phyloP scores from a whole-genome alignment of 2,113 vertebrate genomes.

The Piaya cayana region DNA sequence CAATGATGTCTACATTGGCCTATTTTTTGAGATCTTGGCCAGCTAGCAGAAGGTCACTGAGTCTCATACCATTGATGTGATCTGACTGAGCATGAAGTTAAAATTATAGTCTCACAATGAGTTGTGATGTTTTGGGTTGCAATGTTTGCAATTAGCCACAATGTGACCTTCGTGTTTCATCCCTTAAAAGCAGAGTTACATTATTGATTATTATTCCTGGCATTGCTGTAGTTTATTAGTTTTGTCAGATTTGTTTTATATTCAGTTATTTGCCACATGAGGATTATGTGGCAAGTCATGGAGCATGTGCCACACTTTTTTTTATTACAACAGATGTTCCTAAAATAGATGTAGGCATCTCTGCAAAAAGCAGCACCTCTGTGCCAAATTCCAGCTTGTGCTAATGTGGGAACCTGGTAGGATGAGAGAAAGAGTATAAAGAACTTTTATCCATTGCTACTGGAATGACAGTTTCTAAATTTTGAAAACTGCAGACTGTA shows the following conservation, averaged over 20 bases:
- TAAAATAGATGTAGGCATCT: slow-evolving; percentile 56
- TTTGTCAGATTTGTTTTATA: slow-evolving; percentile 62
- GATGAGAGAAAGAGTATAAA: slow-evolving; percentile 42
- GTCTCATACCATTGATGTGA: slow-evolving; percentile 4
- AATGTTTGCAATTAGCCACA: slow-evolving; percentile 48
- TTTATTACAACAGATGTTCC: slow-evolving; percentile 64
- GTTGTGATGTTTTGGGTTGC: slow-evolving; percentile 31
- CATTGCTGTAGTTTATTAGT: slow-evolving; percentile 18
- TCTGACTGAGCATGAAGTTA: slow-evolving; percentile 54
- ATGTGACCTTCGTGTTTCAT: slow-evolving; percentile 32
- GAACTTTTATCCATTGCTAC: slow-evolving; percentile 34
- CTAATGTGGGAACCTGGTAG: slow-evolving; percentile 49
- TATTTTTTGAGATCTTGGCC: slow-evolving; percentile 40
- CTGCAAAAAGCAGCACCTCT: slow-evolving; percentile 43
- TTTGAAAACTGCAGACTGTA: background rate
- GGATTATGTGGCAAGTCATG: slow-evolving; percentile 48
- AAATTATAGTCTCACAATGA: slow-evolving; percentile 33
- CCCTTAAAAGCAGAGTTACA: background rate
- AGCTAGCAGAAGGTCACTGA: slow-evolving; percentile 26
- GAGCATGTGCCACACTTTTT: slow-evolving; percentile 41
- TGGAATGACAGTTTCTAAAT: background rate
- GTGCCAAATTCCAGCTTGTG: slow-evolving; percentile 51
- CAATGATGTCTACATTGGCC: background rate
- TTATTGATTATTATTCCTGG: slow-evolving; percentile 47
- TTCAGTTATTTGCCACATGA: slow-evolving; percentile 59